These are phyloP conservation scores for Drosophila macrothrix DNA, from an alignment of 2,888 invertebrate species.

Conservation along the genomic window DNA sequence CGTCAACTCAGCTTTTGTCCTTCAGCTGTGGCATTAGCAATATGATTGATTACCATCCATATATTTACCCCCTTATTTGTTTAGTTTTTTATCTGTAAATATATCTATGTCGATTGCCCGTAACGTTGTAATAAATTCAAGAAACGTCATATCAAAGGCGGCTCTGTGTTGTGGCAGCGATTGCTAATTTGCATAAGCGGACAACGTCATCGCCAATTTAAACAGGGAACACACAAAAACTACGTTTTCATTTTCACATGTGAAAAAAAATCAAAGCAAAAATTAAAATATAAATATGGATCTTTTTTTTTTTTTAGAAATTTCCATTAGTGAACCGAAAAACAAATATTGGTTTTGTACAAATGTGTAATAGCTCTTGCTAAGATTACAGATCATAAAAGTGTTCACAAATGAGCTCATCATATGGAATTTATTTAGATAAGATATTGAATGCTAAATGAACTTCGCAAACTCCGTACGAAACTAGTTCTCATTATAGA, in stretches of 20 bases:
- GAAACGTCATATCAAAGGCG: slow-evolving; percentile 30
- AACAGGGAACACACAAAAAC: slow-evolving; percentile 30
- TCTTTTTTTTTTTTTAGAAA: slow-evolving; percentile 17
- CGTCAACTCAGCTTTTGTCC: slow-evolving; percentile 39
- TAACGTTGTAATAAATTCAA: slow-evolving; percentile 62
- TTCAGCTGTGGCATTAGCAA: slow-evolving; percentile 24
- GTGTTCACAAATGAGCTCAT: slow-evolving; percentile 9
- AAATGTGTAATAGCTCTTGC: neutral
- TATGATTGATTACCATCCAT: slow-evolving; percentile 57
- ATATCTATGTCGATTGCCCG: slow-evolving; percentile 34
- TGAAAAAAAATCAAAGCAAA: slow-evolving; percentile 10
- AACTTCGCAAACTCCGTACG: neutral
- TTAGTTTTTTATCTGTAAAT: slow-evolving; percentile 13
- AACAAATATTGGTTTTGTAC: slow-evolving; percentile 39
- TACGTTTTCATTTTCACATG: slow-evolving; percentile 27
- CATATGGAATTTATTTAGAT: neutral
- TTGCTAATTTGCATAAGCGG: slow-evolving; percentile 67
- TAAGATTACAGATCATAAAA: slow-evolving; percentile 20
- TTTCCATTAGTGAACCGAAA: slow-evolving; percentile 41
- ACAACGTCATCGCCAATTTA: slow-evolving; percentile 69
- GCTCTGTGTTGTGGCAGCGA: slow-evolving; percentile 12
- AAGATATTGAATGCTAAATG: neutral
- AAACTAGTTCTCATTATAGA: neutral
- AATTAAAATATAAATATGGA: slow-evolving; percentile 12
- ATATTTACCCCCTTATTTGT: slow-evolving; percentile 15